Conservation (phyloP, 2,888 invertebrate genomes). For the Drosophila sordidapex region DNA sequence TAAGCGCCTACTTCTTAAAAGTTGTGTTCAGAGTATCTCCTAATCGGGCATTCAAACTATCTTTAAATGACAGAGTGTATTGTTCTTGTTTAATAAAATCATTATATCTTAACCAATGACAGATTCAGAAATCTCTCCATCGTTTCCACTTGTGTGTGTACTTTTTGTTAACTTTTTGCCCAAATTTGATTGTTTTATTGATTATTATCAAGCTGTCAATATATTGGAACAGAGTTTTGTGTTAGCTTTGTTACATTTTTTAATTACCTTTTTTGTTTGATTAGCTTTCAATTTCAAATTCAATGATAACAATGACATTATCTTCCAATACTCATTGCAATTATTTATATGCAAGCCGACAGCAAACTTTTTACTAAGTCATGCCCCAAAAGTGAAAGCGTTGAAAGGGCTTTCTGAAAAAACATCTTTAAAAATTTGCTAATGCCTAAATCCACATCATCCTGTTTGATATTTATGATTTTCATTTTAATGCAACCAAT, state of each 20-base stretch:
- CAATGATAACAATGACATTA: neutral
- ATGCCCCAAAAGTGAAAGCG: neutral
- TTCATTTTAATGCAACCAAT: conserved; percentile 41
- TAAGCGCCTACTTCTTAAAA: neutral
- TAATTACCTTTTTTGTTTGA: neutral
- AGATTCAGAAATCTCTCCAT: neutral
- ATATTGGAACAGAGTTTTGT: neutral
- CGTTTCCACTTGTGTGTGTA: neutral
- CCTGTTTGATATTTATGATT: conserved; percentile 24
- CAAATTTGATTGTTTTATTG: neutral
- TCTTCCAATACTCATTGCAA: neutral
- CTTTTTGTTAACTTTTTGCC: neutral
- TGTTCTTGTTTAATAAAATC: neutral
- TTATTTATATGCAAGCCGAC: neutral
- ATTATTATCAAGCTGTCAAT: neutral
- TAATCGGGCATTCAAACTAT: neutral
- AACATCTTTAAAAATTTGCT: neutral
- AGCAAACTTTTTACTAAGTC: neutral
- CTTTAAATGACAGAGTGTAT: neutral
- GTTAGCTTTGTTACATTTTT: neutral
- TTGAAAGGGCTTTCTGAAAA: neutral
- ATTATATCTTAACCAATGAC: neutral
- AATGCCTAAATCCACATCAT: conserved; percentile 22
- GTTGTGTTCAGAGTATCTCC: neutral
- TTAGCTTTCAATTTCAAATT: neutral